Evolutionary conservation across 2,888 invertebrate species (phyloP), one percentile per base, ranked within the genome.

Genomic region (Nasonia oneida): DNA sequence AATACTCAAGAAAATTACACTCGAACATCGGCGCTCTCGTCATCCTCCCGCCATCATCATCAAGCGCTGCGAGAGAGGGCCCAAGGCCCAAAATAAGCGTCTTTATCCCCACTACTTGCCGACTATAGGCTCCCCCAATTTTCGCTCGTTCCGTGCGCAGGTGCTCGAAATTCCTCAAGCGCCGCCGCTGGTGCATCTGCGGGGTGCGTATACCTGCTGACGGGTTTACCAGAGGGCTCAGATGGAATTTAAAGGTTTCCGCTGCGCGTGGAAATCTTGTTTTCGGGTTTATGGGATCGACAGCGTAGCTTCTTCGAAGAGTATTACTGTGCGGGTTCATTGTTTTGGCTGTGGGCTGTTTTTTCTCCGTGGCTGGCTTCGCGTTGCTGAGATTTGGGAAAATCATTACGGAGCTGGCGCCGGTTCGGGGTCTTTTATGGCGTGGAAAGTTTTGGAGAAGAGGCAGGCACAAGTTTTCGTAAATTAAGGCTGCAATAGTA

Each of bases 221-320:
- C 3, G n/a, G n/a, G 15, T 67, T 67, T 67, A 67, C 67, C 29
- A 64, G 53, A 53, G 29, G 29, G 67, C 15, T 67, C 67, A 67
- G 67, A 29, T 67, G 67, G 67, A 67, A 67, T 67, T 67, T 67
- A 67, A 67, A 67, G 67, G 29, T 33, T 3, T n/a, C 12, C 67
- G 67, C 29, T 14, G 33, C 3, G 64, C 64, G 29, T 67, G 67
- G 33, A 67, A 67, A 67, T n/a, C 15, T 14, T 33, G 29, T 67
- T 67, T 61, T 67, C 2, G 15, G 15, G 10, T 67, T 61, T 61
- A 61, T n/a, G 57, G 57, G 8, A 14, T 29, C 4, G 3, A 2
- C 53, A 10, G 4, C 6, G 6, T 57, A 6, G 57, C 0, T 15
- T 57, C 57, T 18, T 18, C 57, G 57, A 57, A n/a, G 57, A n/a